Evolutionary conservation across 2,888 invertebrate species (phyloP), one percentile per base, ranked within the genome.

Genomic region (Drosophila subsilvestris): DNA sequence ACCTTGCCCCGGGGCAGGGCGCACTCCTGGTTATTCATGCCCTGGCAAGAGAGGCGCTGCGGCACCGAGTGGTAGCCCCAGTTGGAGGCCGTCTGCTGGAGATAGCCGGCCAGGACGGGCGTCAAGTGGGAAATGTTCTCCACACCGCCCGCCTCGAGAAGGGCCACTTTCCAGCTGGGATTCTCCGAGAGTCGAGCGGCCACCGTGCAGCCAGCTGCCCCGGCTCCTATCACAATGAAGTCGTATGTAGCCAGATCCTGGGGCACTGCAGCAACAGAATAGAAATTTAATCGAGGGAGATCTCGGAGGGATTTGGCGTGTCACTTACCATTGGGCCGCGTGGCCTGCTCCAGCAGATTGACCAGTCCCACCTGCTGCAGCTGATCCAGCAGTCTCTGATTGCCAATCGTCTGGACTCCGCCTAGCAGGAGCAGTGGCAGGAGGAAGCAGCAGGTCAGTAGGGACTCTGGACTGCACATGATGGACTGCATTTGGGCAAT

Each of bases 221-320:
- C 97, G 1, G 95, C 95, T 8, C 97, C 97, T 9, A 97, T 94
- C 44, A 97, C 93, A 74, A 97, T 96, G 87, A 97, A 97, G 90
- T 97, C 96, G 87, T 96, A 97, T 37, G 94, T 93, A 0, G 94
- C 93, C 70, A n/a, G 27, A n/a, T 81, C 49, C n/a, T 47, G 51
- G n/a, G 82, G 82, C 14, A 72, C 82, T 82, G 58, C n/a, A 61
- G 55, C 18, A 42, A 4, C 25, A 55, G 27, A 25, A 18, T 18
- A 7, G 12, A 12, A 12, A 22, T 25, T 1, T 14, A n/a, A 6
- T 37, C n/a, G 12, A 50, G 5, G 17, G 17, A 29, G 50, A 20
- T 42, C 22, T 12, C 32, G 7, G 7, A 3, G 2, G 14, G 7
- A 37, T 7, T 7, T 37, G 1, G 37, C 14, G 6, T 37, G n/a